Base-by-base conservation (phyloP, 2,888 invertebrate genomes). In the Xanthorhoe designata region DNA sequence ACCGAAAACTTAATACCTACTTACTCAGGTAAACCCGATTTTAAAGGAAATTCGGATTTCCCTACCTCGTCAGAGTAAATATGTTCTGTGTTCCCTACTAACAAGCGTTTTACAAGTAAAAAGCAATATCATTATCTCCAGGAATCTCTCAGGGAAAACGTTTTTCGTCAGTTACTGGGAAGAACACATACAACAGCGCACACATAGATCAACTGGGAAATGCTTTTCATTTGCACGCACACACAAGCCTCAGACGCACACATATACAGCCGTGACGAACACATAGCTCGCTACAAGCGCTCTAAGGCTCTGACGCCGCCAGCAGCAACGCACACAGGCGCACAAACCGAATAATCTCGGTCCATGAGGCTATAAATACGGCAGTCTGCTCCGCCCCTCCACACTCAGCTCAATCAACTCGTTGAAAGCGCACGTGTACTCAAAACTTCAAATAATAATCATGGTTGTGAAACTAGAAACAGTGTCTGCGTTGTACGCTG, bases 391-490 rank as follows among this genome's bases (percentile, higher is more conserved):
- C 77, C 79, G 73, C 81, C 84, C 77, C 86, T 82, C 88, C 86
- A 71, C 87, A 89, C 79, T 84, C 82, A 80, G 82, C 81, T 72
- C 73, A 79, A 72, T 80, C 78, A 79, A 75, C 76, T 85, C 80
- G 68, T 61, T 69, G 77, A 79, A 86, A 84, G 77, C 80, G 75
- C 81, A 83, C 77, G 81, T 70, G 65, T 75, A 71, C 72, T 17
- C 61, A 72, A 67, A 70, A 71, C 74, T 50, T 35, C 19, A 56
- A 68, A 71, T 62, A 73, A 65, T 70, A 68, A 71, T 61, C 71
- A 89, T 89, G 89, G 89, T 89, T 78, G 87, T 89, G 74, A 89
- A 89, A 87, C 83, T 89, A 82, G 87, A 88, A 86, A 82, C 84
- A 60, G 82, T 87, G 68, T 74, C 87, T 65, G 76, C 86, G 66